These are phyloP conservation scores for Cyclina sinensis DNA, from an alignment of 1,140 invertebrate species.

Conservation along the genomic window DNA sequence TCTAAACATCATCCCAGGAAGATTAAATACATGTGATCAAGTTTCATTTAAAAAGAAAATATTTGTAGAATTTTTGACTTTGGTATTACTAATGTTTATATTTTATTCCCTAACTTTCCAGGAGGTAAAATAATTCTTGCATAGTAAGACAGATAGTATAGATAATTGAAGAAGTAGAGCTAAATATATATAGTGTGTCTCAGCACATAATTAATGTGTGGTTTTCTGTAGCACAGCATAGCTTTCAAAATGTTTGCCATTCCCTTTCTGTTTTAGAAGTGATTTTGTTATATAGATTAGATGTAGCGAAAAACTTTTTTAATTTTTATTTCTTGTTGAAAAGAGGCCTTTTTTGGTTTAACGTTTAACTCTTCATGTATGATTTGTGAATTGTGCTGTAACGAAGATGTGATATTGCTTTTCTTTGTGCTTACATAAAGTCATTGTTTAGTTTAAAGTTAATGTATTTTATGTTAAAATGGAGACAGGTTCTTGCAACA, in stretches of 20 bases:
- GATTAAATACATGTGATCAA: too few species aligned
- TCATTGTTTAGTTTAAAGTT: too few species aligned
- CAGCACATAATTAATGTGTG: not conserved
- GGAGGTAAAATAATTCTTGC: constrained; percentile 31
- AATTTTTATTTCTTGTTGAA: too few species aligned
- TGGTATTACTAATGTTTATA: not conserved
- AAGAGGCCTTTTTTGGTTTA: too few species aligned
- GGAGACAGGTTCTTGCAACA: too few species aligned
- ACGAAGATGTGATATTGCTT: not conserved
- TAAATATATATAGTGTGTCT: constrained; percentile 19
- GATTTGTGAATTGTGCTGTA: not conserved
- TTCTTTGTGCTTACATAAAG: too few species aligned
- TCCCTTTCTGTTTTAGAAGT: constrained; percentile 32
- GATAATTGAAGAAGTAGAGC: constrained; percentile 13
- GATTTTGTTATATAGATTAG: constrained; percentile 38
- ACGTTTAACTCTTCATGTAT: not conserved
- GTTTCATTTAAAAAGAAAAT: too few species aligned
- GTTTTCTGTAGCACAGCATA: constrained; percentile 2
- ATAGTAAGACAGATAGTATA: constrained; percentile 18
- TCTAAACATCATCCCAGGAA: too few species aligned
- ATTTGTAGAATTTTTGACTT: too few species aligned
- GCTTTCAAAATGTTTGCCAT: not conserved
- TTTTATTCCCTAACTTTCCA: constrained; percentile 25
- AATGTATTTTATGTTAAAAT: too few species aligned
- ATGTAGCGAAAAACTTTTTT: too few species aligned